Conservation (phyloP, 30 jellyfish, hydroid and myxozoan species). For the Aurelia sp. region DNA sequence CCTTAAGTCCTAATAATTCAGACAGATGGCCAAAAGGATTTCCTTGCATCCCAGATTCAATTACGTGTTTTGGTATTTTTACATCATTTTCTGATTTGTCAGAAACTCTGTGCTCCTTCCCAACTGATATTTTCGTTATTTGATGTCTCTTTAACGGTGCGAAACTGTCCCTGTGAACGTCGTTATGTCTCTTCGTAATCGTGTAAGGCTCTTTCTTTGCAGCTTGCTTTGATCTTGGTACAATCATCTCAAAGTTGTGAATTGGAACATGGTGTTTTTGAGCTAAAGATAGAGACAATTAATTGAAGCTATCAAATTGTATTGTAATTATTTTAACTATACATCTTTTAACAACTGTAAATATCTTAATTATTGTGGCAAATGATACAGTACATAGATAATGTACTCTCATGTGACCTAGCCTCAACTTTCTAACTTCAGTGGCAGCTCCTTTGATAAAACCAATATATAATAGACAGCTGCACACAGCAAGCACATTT, state of each 20-base stretch:
- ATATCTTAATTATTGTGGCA: too few species aligned
- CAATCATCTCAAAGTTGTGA: conserved; percentile 7
- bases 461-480: too few species aligned
- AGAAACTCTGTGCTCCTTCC: neutral
- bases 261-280: neutral
- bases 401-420: too few species aligned
- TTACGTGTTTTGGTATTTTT: conserved; percentile 37
- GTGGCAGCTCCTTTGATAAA: too few species aligned
- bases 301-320: too few species aligned
- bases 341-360: too few species aligned
- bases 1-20: conserved; percentile 58
- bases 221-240: neutral
- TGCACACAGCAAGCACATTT: too few species aligned
- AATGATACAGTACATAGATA: too few species aligned
- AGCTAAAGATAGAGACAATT: too few species aligned
- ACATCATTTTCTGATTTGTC: neutral
- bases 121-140: neutral
- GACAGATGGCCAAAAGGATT: conserved; percentile 58
- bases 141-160: neutral
- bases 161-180: neutral
- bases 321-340: too few species aligned
- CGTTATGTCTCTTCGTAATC: neutral
- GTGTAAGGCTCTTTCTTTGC: neutral
- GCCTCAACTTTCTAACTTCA: too few species aligned
- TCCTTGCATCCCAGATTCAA: conserved; percentile 15